Evolutionary conservation across 2,888 invertebrate genomes (phyloP).

Genomic region (Hirtodrosophila cameraria): DNA sequence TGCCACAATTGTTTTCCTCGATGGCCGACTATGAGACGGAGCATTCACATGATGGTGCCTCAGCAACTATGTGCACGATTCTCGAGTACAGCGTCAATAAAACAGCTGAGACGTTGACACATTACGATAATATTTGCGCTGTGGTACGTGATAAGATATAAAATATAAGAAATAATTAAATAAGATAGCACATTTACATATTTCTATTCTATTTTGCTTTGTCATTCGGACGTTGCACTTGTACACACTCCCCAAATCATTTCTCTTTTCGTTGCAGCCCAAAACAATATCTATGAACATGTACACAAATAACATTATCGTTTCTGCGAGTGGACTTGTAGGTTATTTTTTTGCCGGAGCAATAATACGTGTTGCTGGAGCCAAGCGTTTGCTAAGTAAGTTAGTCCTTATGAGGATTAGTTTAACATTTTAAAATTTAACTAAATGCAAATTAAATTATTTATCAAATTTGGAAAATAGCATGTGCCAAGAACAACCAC

Average conservation of each 20-base stretch:
- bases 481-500: too few species aligned
- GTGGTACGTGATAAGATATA: slow-evolving; percentile 72
- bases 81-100: slow-evolving; percentile 81
- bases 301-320: slow-evolving; percentile 89
- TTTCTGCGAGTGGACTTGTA: slow-evolving; percentile 87
- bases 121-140: slow-evolving; percentile 70
- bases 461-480: not conserved
- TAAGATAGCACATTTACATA: not conserved
- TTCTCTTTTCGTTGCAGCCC: slow-evolving; percentile 72
- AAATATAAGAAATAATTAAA: slow-evolving; percentile 1
- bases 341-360: slow-evolving; percentile 87
- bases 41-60: slow-evolving; percentile 29
- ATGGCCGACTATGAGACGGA: slow-evolving; percentile 85
- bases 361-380: slow-evolving; percentile 85
- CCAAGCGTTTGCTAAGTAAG: slow-evolving; percentile 86
- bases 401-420: not conserved
- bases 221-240: slow-evolving; percentile 17
- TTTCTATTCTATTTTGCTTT: slow-evolving; percentile 4
- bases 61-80: slow-evolving; percentile 80
- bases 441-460: not conserved
- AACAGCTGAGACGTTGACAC: slow-evolving; percentile 63
- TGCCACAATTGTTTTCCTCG: slow-evolving; percentile 93
- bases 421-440: not conserved
- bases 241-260: not conserved
- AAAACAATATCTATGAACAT: slow-evolving; percentile 86